Evolutionary conservation across 2,797 vertebrate species (phyloP), one percentile per base, ranked within the genome.

Genomic region (Syndactyla subalaris): DNA sequence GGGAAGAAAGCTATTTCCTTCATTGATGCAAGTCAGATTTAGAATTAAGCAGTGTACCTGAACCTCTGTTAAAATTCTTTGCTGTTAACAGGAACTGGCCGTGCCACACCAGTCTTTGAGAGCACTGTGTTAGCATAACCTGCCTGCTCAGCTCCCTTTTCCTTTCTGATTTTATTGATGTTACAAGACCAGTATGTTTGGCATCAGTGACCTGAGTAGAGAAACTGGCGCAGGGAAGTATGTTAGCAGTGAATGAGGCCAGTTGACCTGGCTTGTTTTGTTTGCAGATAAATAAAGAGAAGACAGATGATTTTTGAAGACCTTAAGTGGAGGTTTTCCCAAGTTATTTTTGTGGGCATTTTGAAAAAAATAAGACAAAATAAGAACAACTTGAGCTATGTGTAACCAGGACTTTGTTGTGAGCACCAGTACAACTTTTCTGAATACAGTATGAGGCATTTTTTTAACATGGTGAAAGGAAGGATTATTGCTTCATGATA

Each of bases 311-410:
- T 10, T 15, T 36, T 61, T 61, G 13, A 1, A 9, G n/a, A 45
- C 11, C 78, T 51, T 46, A 73, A 39, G 10, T 30, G n/a, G 32
- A 14, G 15, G 6, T 81, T 94, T 88, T 89, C 34, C 54, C 12
- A 70, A 36, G 17, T 46, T 68, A 34, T 62, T 81, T 92, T 45
- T 66, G 36, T 62, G 34, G 14, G 1, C 16, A 17, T 68, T 58
- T 54, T 84, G 62, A 36, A 24, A 72, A 72, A 92, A 85, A 23
- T 65, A 65, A 79, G 20, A 45, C 57, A 68, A 86, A 59, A 21
- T 51, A 51, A 76, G 48, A 59, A 38, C 9, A 55, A 2, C 3
- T 51, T 46, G 41, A 92, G 10, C 41, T 51, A 29, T 74, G 1
- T 54, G 18, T 80, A 52, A 63, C 41, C 38, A 48, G 30, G n/a